These are phyloP conservation scores for Andrena haemorrhoa DNA, from an alignment of 2,888 invertebrate species.

Conservation along the genomic window DNA sequence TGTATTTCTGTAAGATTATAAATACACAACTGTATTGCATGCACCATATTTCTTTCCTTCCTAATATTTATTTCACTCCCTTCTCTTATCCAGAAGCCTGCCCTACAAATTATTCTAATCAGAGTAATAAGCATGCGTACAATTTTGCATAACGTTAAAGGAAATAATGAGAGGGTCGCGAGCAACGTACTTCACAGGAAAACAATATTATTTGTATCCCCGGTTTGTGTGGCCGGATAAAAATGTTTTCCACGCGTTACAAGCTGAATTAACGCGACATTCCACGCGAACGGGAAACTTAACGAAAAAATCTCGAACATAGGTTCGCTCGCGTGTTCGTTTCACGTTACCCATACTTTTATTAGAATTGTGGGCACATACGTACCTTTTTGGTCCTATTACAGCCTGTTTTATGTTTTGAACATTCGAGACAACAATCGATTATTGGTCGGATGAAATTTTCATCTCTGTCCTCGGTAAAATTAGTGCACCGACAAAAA, in stretches of 20 bases:
- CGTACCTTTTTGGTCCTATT: neutral
- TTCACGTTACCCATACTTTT: neutral
- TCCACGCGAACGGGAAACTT: slow-evolving; percentile 19
- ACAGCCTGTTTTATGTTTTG: slow-evolving; percentile 6
- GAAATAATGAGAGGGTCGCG: neutral
- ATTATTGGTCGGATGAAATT: neutral
- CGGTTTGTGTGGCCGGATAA: slow-evolving; percentile 3
- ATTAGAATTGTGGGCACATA: neutral
- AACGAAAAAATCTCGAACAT: slow-evolving; percentile 18
- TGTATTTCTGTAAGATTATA: neutral
- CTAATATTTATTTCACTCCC: neutral
- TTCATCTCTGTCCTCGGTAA: neutral
- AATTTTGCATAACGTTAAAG: neutral
- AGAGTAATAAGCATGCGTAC: neutral
- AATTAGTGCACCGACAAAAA: neutral
- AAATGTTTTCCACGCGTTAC: slow-evolving; percentile 27
- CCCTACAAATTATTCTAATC: neutral
- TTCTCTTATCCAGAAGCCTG: neutral
- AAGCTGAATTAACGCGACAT: slow-evolving; percentile 24
- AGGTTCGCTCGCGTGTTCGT: slow-evolving; percentile 33
- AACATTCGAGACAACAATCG: neutral
- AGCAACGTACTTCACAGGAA: slow-evolving; percentile 2
- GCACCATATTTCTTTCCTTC: neutral
- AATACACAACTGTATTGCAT: neutral
- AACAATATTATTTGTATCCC: slow-evolving; percentile 3